Evolutionary conservation across 2,797 vertebrate genomes (phyloP).

Genomic region (Enteromius anoplus): DNA sequence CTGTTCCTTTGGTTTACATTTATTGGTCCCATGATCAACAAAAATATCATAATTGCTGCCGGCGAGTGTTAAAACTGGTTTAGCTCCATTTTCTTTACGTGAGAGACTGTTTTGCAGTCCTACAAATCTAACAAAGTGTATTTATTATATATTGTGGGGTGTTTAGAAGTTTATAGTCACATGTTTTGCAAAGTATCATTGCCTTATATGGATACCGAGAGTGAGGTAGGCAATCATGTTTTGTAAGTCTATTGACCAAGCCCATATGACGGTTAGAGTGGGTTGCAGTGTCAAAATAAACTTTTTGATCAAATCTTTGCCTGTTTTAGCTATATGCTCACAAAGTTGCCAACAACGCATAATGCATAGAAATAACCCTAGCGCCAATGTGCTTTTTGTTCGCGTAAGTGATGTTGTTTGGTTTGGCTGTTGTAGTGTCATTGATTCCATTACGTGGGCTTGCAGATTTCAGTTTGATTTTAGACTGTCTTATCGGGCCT

Average conservation of each 20-base stretch:
- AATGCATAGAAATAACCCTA: not conserved
- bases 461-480: slow-evolving; percentile 59
- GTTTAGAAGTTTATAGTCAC: slow-evolving; percentile 49
- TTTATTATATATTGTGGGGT: not conserved
- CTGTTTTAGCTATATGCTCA: slow-evolving; percentile 37
- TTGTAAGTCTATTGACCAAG: slow-evolving; percentile 78
- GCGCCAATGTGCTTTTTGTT: slow-evolving; percentile 28
- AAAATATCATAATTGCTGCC: not conserved
- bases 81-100: not conserved
- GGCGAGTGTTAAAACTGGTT: not conserved
- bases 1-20: not conserved
- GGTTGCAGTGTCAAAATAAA: slow-evolving; percentile 67
- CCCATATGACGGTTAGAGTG: slow-evolving; percentile 69
- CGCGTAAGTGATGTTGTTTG: not conserved
- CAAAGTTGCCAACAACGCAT: not conserved
- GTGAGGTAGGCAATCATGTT: slow-evolving; percentile 75
- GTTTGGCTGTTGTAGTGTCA: slow-evolving; percentile 29
- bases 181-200: slow-evolving; percentile 68
- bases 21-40: not conserved
- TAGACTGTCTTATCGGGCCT: slow-evolving; percentile 57
- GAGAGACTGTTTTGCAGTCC: not conserved
- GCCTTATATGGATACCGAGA: slow-evolving; percentile 79
- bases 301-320: slow-evolving; percentile 54
- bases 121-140: slow-evolving; percentile 15
- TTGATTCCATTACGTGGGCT: slow-evolving; percentile 47